Percentiles rank a stretch among this genome's conserved stretches.
phyloP scores from a whole-genome alignment of 2,113 vertebrate genomes.

The Etheostoma spectabile region DNA sequence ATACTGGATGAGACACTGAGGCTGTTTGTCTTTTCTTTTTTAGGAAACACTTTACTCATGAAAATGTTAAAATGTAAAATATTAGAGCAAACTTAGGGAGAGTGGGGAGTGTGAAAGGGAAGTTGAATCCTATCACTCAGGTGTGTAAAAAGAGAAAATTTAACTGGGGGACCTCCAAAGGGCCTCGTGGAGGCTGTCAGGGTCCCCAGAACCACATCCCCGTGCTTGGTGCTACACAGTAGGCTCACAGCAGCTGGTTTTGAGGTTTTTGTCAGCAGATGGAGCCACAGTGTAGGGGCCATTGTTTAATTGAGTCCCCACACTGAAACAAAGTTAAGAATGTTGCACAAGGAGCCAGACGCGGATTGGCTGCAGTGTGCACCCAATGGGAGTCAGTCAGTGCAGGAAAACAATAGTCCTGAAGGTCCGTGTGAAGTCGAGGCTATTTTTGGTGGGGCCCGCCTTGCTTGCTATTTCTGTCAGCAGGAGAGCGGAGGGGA shows the following conservation, averaged over 20 bases:
- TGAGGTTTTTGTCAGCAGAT: constrained; percentile 65
- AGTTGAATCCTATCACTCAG: background rate
- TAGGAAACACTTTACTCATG: background rate
- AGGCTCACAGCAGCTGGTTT: background rate
- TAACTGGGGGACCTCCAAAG: background rate
- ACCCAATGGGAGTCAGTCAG: constrained; percentile 55
- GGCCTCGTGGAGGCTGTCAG: background rate
- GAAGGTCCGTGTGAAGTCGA: constrained; percentile 74
- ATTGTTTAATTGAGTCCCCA: constrained; percentile 14
- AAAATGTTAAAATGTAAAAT: background rate
- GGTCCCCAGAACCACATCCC: background rate
- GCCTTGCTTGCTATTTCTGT: constrained; percentile 85
- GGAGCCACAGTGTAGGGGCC: constrained; percentile 64
- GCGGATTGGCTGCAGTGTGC: constrained; percentile 63
- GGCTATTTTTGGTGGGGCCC: constrained; percentile 85
- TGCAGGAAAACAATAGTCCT: constrained; percentile 75
- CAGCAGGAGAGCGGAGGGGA: constrained; percentile 61
- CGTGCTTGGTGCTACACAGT: background rate
- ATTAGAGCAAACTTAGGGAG: background rate
- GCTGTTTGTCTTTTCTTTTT: background rate
- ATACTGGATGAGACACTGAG: background rate
- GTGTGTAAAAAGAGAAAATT: background rate
- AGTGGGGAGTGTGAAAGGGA: background rate
- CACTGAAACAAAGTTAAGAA: constrained; percentile 21
- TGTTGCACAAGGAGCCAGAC: constrained; percentile 15